Evolutionary conservation across 1,140 invertebrate species (phyloP).

Genomic region (Drosophila rufa): DNA sequence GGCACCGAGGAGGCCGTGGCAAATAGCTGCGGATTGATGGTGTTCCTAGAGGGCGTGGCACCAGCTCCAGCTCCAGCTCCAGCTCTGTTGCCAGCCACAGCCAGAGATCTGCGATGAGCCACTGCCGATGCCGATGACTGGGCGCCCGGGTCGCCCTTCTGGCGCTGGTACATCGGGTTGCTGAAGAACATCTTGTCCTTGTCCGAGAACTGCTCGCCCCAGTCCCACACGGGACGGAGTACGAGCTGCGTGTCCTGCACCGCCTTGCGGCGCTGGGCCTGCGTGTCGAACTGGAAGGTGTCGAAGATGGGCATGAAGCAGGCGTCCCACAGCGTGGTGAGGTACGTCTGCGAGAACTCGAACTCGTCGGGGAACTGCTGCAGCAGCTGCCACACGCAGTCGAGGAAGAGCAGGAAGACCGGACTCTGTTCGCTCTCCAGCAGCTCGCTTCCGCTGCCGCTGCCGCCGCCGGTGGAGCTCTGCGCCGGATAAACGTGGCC

Average conservation of each 20-base stretch:
- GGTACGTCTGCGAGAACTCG: slow-evolving; percentile 96
- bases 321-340: slow-evolving; percentile 96
- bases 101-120: slow-evolving; percentile 63
- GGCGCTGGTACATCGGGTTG: slow-evolving; percentile 90
- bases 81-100: slow-evolving; percentile 23
- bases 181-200: slow-evolving; percentile 91
- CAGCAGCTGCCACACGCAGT: slow-evolving; percentile 96
- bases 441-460: slow-evolving; percentile 50
- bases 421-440: slow-evolving; percentile 88
- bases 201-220: slow-evolving; percentile 92
- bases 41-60: slow-evolving; percentile 56
- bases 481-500: slow-evolving; percentile 86
- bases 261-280: slow-evolving; percentile 87
- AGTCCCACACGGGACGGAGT: slow-evolving; percentile 93
- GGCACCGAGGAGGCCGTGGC: slow-evolving; percentile 72
- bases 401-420: slow-evolving; percentile 95
- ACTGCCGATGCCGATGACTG: slow-evolving; percentile 8
- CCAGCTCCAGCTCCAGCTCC: background rate
- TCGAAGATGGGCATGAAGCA: slow-evolving; percentile 94
- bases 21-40: slow-evolving; percentile 82
- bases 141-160: slow-evolving; percentile 50
- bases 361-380: slow-evolving; percentile 95
- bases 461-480: slow-evolving; percentile 25
- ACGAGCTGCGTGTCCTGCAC: slow-evolving; percentile 86
- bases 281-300: slow-evolving; percentile 96